Evolutionary conservation across 2,888 invertebrate species (phyloP).

Genomic region (Drosophila phalerata): DNA sequence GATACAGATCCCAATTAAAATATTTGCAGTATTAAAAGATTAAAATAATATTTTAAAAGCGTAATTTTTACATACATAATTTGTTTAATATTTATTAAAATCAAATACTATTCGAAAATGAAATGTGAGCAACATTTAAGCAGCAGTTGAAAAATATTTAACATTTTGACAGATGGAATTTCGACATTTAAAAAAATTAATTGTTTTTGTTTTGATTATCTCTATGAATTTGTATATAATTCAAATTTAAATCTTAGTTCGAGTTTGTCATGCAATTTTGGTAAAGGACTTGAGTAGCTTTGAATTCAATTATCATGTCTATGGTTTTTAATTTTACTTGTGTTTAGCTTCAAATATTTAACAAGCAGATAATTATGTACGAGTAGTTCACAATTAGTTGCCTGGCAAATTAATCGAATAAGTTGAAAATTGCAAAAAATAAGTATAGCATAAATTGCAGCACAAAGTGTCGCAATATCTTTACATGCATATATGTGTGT

Average conservation of each 20-base stretch:
- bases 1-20: not conserved
- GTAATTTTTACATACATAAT: too few species aligned
- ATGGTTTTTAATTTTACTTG: not conserved
- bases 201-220: too few species aligned
- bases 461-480: conserved; percentile 3
- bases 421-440: not conserved
- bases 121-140: too few species aligned
- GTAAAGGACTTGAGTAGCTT: not conserved
- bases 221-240: not conserved
- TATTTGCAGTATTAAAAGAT: too few species aligned
- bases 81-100: too few species aligned
- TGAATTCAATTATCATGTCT: not conserved
- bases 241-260: not conserved
- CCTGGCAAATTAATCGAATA: not conserved
- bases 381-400: not conserved
- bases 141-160: too few species aligned
- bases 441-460: conserved; percentile 19
- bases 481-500: not conserved
- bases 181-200: too few species aligned
- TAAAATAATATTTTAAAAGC: too few species aligned
- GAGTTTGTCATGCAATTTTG: not conserved
- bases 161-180: too few species aligned
- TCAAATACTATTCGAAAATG: too few species aligned
- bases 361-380: not conserved
- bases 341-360: not conserved